Base-by-base conservation (phyloP, 2,797 vertebrate genomes). In the Myotis vivesi region DNA sequence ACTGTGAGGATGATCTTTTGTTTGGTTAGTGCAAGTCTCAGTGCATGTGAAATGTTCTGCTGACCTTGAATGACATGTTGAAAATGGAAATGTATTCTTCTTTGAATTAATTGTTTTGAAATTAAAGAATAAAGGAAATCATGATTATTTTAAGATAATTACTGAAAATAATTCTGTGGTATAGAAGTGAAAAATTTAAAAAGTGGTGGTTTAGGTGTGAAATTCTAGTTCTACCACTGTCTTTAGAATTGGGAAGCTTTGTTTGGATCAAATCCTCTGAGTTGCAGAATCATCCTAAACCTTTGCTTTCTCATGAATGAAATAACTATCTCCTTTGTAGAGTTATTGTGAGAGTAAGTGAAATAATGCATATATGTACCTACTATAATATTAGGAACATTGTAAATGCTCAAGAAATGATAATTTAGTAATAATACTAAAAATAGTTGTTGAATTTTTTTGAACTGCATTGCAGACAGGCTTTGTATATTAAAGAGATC, bases 131-230 rank as follows among this genome's bases (percentile, higher is more conserved):
- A 68, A 76, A 64, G 3, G 59, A 59, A 73, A 77, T 55, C 16
- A 66, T 82, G 12, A 57, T 55, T 15, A 76, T 77, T 77, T 95
- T 44, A 57, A 92, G 66, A 25, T 41, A 53, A 59, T 91, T 66
- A 12, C 44, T 66, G 44, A 89, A 93, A 80, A 87, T 84, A 84
- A 76, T 90, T 82, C 53, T 90, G 46, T 83, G 25, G n/a, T 93
- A 11, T 41, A 55, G 15, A 95, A 62, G 25, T 53, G 80, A 15
- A 55, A 16, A 22, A 91, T 91, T 73, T 30, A 10, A 69, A 64
- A 44, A 85, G 82, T 36, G 8, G 75, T 84, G 12, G 66, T 83
- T 89, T 30, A 71, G 75, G 59, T 93, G 38, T 94, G 80, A 93
- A 12, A 55, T 55, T 41, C 38, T 80, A 80, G 46, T 33, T 36